Evolutionary conservation across 2,888 invertebrate genomes (phyloP).

Genomic region (Vesta saturnalis): DNA sequence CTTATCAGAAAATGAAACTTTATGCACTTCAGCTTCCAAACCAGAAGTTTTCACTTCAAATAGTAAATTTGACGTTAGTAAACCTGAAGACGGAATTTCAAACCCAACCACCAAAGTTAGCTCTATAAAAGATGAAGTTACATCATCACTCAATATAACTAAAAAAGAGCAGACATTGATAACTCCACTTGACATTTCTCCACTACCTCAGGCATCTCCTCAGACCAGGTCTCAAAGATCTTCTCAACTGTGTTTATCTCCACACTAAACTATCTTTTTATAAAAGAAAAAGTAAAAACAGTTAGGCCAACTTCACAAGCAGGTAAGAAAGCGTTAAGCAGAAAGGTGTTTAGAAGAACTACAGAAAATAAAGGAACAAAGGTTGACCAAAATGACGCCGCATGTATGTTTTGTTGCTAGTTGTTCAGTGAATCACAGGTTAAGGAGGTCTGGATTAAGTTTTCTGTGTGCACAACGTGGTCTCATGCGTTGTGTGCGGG

Average conservation of each 20-base stretch:
- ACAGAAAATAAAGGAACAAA: not conserved
- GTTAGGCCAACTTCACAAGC: not conserved
- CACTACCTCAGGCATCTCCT: not conserved
- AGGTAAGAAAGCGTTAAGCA: not conserved
- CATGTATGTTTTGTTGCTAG: not conserved
- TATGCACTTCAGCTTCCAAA: not conserved
- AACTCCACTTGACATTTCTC: conserved; percentile 7
- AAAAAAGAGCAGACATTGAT: too few species aligned
- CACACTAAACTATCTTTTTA: not conserved
- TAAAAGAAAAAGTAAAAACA: conserved; percentile 6
- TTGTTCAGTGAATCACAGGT: not conserved
- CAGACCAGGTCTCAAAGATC: not conserved
- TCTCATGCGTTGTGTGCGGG: not conserved
- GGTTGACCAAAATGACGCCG: not conserved
- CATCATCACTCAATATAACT: too few species aligned
- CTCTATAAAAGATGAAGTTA: not conserved
- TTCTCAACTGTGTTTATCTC: conserved; percentile 5
- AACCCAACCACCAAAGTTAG: not conserved
- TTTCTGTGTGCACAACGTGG: not conserved
- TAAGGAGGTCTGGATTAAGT: not conserved
- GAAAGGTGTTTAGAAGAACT: not conserved
- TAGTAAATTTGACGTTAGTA: not conserved
- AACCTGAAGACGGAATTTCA: not conserved
- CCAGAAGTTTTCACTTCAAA: not conserved
- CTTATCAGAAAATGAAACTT: too few species aligned